These are phyloP conservation scores for Aphelocoma californica DNA, from an alignment of 2,797 vertebrate species.

Conservation along the genomic window DNA sequence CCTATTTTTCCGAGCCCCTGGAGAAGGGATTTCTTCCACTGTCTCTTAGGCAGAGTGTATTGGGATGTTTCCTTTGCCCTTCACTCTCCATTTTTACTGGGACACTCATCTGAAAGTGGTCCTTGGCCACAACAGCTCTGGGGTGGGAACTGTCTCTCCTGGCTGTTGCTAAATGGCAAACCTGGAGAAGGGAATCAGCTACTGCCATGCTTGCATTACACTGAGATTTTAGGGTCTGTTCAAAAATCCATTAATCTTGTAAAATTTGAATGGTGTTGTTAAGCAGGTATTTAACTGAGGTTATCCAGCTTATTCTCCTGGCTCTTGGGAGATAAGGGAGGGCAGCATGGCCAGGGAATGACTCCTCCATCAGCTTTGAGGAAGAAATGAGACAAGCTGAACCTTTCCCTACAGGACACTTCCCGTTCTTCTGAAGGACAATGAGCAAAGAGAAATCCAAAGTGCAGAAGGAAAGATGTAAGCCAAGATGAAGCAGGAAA, in stretches of 20 bases:
- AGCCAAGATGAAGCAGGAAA: background rate
- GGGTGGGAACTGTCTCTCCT: background rate
- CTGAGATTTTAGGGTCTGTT: background rate
- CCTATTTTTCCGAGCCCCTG: background rate
- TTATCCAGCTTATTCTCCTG: background rate
- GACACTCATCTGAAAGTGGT: background rate
- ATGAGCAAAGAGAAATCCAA: background rate
- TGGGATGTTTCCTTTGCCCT: background rate
- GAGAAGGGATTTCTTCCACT: constrained; percentile 27
- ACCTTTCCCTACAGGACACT: background rate
- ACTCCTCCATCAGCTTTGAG: background rate
- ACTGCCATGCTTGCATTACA: background rate
- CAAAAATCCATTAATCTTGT: background rate
- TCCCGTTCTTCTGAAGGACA: background rate
- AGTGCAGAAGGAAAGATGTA: background rate
- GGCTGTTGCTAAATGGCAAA: rapidly evolving
- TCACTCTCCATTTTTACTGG: background rate
- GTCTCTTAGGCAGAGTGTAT: background rate
- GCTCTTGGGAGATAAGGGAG: background rate
- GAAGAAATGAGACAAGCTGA: background rate
- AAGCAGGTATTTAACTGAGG: background rate
- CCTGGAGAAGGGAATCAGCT: background rate
- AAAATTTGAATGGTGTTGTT: background rate
- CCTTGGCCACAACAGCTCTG: background rate
- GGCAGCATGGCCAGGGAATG: background rate